Percentiles rank a stretch among this genome's conserved stretches.
phyloP scores from a whole-genome alignment of 2,113 vertebrate species.

The Dipodomys ordii region DNA sequence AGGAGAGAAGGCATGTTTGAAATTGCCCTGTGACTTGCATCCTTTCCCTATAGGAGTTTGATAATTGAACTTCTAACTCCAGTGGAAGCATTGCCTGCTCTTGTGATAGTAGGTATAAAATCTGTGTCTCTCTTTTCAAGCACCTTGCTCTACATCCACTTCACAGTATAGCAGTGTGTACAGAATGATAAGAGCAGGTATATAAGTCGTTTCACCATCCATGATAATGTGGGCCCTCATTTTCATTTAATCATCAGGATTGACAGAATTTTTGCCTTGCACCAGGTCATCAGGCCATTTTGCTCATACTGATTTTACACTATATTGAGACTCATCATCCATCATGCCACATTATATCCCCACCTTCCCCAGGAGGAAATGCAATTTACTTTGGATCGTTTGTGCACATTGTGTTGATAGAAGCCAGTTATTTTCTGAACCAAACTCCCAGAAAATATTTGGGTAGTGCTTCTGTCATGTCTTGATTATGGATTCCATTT shows the following conservation, averaged over 20 bases:
- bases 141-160: neutral
- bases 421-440: conserved; percentile 38
- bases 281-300: neutral
- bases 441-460: conserved; percentile 18
- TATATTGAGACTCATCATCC: neutral
- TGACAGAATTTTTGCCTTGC: neutral
- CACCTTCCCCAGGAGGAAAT: neutral
- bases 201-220: neutral
- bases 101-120: neutral
- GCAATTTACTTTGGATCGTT: neutral
- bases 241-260: conserved; percentile 48
- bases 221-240: neutral
- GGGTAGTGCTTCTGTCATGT: neutral
- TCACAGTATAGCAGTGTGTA: fast-evolving
- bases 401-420: neutral
- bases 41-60: neutral
- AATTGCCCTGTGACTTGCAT: neutral
- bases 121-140: neutral
- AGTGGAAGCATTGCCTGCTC: neutral
- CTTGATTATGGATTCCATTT: neutral
- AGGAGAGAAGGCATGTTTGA: neutral
- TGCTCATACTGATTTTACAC: neutral
- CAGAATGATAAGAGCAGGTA: neutral
- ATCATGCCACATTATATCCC: neutral
- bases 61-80: neutral